Conservation (phyloP, 2,888 invertebrate species). For the Synanthedon myopaeformis region DNA sequence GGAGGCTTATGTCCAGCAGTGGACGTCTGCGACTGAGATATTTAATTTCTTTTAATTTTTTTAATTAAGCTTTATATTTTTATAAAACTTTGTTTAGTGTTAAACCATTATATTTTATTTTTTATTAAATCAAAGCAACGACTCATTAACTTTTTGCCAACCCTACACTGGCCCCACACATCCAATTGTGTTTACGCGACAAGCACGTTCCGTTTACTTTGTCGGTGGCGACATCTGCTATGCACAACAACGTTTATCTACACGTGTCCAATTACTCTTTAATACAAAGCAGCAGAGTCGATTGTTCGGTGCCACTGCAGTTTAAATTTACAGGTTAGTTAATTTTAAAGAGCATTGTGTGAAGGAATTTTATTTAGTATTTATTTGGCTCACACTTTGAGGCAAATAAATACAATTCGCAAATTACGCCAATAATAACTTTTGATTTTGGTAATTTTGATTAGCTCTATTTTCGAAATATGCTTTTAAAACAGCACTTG, state of each 20-base stretch:
- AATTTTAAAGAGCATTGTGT: conserved; percentile 49
- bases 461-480: too few relatives aligned
- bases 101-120: too few relatives aligned
- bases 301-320: conserved; percentile 9
- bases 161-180: conserved; percentile 52
- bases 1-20: too few relatives aligned
- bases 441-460: too few relatives aligned
- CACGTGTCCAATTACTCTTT: conserved; percentile 7
- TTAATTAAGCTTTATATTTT: too few relatives aligned
- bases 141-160: background rate
- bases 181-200: conserved; percentile 56
- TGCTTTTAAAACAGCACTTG: too few relatives aligned
- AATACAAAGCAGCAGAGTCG: conserved; percentile 19
- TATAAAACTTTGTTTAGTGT: too few relatives aligned
- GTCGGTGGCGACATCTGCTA: conserved; percentile 59
- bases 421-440: too few relatives aligned
- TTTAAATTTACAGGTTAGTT: conserved; percentile 31
- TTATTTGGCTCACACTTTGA: conserved; percentile 21
- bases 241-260: conserved; percentile 5
- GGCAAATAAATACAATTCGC: too few relatives aligned
- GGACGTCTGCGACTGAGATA: too few relatives aligned
- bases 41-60: too few relatives aligned
- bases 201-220: conserved; percentile 65
- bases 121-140: too few relatives aligned
- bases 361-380: conserved; percentile 39